Base-by-base conservation (phyloP, 2,113 vertebrate genomes). In the Gorsachius goisagi region DNA sequence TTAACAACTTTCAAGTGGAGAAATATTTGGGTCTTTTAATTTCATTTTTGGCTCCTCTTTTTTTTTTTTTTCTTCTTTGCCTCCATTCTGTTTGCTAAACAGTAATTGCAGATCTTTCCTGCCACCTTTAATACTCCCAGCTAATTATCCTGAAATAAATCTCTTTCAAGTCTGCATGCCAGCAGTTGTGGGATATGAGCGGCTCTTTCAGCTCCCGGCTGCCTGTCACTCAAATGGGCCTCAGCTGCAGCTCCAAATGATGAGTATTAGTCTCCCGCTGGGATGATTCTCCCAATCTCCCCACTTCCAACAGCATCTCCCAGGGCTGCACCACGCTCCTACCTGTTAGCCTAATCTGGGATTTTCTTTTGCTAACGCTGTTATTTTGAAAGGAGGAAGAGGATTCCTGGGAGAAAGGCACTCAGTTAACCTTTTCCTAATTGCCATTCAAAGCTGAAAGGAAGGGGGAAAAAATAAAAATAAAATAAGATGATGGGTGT, bases 231-330 rank as follows among this genome's bases (percentile, higher is more conserved):
- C 99, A 99, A 97, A 98, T 94, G 98, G 99, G 99, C 98, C 99
- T 99, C 99, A 99, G 99, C 99, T 99, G 99, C 98, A 98, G 98
- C 98, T 97, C 98, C 89, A 98, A 98, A 99, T 98, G 99, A 98
- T 98, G 98, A 98, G 99, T 98, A 99, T 99, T 99, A 99, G 98
- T 98, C 99, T 98, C 99, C 99, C 96, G 98, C 98, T 99, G 99
- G 98, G 99, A 98, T 98, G 98, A 98, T 98, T 98, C 98, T 97
- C 98, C 98, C 98, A 98, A 98, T 98, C 98, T 98, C 98, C 98
- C 98, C 98, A 97, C 98, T 98, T 98, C 98, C 98, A 98, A 98
- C 98, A 98, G 97, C 97, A 98, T 98, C 98, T 98, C 98, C 97
- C 97, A 98, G 97, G 97, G 98, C 96, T 92, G 90, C 96, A 97